Evolutionary conservation across 2,888 invertebrate genomes (phyloP).

Genomic region (Himalopsyche tibetana): DNA sequence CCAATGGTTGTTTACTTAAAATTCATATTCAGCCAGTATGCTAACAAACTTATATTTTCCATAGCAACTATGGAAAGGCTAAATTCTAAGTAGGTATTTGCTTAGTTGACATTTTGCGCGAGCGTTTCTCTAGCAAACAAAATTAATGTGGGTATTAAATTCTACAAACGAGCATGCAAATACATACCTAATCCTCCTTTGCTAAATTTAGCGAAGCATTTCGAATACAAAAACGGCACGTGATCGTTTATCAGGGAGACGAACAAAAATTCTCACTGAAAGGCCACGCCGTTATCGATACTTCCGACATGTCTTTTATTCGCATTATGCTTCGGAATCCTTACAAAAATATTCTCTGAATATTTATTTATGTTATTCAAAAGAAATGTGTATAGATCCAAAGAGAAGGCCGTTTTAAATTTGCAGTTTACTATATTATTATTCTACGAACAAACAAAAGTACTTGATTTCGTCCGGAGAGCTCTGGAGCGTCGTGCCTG

Average conservation of each 20-base stretch:
- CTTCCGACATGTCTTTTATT: no score
- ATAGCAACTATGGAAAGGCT: conserved; percentile 23
- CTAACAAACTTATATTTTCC: conserved; percentile 5
- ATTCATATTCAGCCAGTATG: neutral
- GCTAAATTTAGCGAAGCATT: conserved; percentile 18
- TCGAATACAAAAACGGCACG: conserved; percentile 2
- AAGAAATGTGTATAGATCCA: no score
- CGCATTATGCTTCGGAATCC: no score
- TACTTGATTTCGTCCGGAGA: no score
- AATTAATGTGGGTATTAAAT: conserved; percentile 34
- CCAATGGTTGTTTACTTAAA: no score
- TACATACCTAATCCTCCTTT: conserved; percentile 16
- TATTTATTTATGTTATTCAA: no score
- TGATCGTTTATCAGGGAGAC: conserved; percentile 9
- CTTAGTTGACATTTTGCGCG: conserved; percentile 17
- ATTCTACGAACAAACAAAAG: no score
- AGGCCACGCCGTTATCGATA: neutral
- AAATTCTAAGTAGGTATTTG: conserved; percentile 22
- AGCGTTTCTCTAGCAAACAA: conserved; percentile 13
- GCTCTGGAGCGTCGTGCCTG: no score
- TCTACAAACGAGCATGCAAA: conserved; percentile 20
- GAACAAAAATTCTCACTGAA: neutral
- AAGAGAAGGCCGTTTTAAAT: no score
- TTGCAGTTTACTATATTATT: no score
- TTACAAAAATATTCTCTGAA: no score